phyloP scores from a whole-genome alignment of 2,888 invertebrate genomes.

The Pemphredon lugubris region DNA sequence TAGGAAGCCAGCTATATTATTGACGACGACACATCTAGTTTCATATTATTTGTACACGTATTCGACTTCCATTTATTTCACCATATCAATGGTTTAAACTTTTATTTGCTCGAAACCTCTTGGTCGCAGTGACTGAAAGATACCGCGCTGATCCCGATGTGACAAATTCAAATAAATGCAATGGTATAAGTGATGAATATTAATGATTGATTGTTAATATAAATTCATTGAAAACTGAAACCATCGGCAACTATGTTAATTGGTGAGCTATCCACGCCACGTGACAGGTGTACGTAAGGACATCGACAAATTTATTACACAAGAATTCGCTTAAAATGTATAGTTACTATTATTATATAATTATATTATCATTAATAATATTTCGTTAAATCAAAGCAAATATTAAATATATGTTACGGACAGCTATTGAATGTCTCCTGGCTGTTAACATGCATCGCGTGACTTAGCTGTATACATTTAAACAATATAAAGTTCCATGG shows the following conservation, averaged over 20 bases:
- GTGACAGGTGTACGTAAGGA: conserved; percentile 68
- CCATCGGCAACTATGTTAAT: conserved; percentile 39
- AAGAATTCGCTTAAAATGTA: conserved; percentile 42
- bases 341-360: conserved; percentile 41
- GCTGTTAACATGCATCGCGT: conserved; percentile 48
- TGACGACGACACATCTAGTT: conserved; percentile 46
- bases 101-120: conserved; percentile 35
- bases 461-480: neutral
- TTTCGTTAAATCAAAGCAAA: conserved; percentile 29
- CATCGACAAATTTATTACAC: conserved; percentile 64
- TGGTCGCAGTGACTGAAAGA: no score
- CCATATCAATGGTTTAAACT: conserved; percentile 34
- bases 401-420: conserved; percentile 32
- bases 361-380: conserved; percentile 45
- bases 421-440: conserved; percentile 27
- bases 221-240: conserved; percentile 27
- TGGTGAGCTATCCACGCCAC: conserved; percentile 58
- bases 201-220: conserved; percentile 29
- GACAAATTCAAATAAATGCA: conserved; percentile 22
- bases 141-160: conserved; percentile 6
- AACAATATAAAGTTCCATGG: conserved; percentile 7
- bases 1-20: conserved; percentile 63
- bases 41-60: conserved; percentile 50
- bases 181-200: conserved; percentile 11
- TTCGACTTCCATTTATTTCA: conserved; percentile 54